phyloP scores from a whole-genome alignment of 2,113 vertebrate genomes.

The Ibidorhyncha struthersii region DNA sequence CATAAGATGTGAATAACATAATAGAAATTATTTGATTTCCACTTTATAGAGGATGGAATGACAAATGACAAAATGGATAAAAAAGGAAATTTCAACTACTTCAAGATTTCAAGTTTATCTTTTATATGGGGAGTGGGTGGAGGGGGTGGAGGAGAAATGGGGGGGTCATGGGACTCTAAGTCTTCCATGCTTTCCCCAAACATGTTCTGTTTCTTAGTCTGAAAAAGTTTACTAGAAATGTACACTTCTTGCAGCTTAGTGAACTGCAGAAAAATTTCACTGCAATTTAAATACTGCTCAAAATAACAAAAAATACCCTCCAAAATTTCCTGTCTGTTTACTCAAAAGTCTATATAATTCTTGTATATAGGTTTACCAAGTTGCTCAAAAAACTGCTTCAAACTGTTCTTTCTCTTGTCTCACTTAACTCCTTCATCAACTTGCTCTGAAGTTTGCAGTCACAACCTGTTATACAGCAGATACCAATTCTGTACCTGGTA shows the following conservation, averaged over 20 bases:
- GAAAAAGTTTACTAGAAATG: neutral
- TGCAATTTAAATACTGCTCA: neutral
- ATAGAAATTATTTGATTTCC: neutral
- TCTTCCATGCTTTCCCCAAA: neutral
- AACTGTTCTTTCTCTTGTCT: neutral
- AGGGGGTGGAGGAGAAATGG: fast-evolving
- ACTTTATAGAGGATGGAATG: neutral
- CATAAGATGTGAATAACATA: neutral
- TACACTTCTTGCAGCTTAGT: neutral
- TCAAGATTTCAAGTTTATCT: neutral
- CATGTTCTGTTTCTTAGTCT: neutral
- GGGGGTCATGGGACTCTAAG: fast-evolving
- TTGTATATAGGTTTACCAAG: neutral
- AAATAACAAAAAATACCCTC: neutral
- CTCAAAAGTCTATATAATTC: neutral
- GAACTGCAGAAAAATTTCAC: neutral
- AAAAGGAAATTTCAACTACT: neutral
- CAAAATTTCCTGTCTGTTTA: neutral
- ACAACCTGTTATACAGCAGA: neutral
- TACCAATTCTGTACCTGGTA: neutral
- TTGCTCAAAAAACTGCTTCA: neutral
- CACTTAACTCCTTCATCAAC: neutral
- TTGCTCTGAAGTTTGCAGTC: neutral
- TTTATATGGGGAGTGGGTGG: neutral
- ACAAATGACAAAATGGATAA: too few species aligned